Conservation (phyloP, 2,113 vertebrate species). For the Gnathonemus longibarbis region DNA sequence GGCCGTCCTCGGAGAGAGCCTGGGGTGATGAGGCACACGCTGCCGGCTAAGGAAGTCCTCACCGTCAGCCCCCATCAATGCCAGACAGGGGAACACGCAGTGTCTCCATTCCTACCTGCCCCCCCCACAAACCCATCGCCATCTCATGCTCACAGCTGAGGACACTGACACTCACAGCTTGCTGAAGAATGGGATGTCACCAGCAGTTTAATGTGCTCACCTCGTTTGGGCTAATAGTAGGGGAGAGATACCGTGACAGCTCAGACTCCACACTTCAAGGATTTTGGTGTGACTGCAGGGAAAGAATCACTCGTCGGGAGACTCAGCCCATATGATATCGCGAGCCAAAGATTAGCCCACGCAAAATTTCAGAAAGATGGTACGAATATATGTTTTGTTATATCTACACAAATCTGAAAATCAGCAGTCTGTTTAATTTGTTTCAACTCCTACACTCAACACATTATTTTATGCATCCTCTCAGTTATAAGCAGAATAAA, state of each 20-base stretch:
- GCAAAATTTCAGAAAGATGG: background rate
- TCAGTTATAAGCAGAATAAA: background rate
- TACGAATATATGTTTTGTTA: background rate
- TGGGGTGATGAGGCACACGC: background rate
- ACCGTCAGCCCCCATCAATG: background rate
- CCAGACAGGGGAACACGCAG: background rate
- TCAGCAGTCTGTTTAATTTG: background rate
- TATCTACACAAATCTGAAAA: background rate
- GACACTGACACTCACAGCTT: background rate
- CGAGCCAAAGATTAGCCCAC: background rate
- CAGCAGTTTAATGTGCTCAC: background rate
- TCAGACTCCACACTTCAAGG: background rate
- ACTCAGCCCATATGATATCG: background rate
- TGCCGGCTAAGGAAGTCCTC: background rate
- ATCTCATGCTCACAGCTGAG: conserved; percentile 17
- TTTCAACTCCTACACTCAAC: background rate
- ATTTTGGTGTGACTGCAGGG: background rate
- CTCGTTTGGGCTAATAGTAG: background rate
- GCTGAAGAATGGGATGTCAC: background rate
- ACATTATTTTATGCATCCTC: background rate
- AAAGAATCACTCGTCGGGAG: background rate
- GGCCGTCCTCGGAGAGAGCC: background rate
- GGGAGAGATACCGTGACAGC: background rate
- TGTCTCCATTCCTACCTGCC: background rate
- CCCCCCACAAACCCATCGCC: background rate